Evolutionary conservation across 2,888 invertebrate species (phyloP).

Genomic region (Phytoseiulus persimilis): DNA sequence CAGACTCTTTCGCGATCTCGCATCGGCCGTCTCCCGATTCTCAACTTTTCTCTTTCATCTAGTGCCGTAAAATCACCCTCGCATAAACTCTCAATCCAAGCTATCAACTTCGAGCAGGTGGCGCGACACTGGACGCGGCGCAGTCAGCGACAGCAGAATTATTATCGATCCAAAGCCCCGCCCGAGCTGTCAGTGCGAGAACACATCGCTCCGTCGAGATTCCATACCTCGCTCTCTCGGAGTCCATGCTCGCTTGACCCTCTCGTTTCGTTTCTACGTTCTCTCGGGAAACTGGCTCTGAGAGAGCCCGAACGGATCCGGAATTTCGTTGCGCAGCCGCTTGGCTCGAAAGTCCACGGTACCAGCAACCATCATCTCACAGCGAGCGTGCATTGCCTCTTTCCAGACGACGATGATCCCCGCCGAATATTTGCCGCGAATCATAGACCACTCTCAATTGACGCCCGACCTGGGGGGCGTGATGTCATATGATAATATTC

Average conservation of each 20-base stretch:
- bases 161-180: not conserved
- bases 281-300: too few relatives aligned
- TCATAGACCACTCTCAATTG: constrained; percentile 83
- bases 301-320: too few relatives aligned
- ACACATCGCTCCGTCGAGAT: too few relatives aligned
- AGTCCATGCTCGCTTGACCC: too few relatives aligned
- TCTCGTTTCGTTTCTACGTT: too few relatives aligned
- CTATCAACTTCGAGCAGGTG: not conserved
- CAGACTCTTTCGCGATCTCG: not conserved
- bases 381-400: not conserved
- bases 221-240: too few relatives aligned
- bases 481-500: constrained; percentile 86
- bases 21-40: not conserved
- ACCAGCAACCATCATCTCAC: too few relatives aligned
- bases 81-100: not conserved
- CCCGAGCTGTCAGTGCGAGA: too few relatives aligned
- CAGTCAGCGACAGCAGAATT: not conserved
- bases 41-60: not conserved
- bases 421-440: constrained; percentile 82
- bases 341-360: too few relatives aligned
- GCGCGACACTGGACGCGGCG: not conserved
- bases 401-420: constrained; percentile 85
- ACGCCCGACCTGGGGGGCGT: constrained; percentile 82
- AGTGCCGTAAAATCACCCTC: not conserved
- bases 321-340: too few relatives aligned